Base-by-base conservation (phyloP, 1,140 invertebrate genomes). In the Trachymyrmex septentrionalis region DNA sequence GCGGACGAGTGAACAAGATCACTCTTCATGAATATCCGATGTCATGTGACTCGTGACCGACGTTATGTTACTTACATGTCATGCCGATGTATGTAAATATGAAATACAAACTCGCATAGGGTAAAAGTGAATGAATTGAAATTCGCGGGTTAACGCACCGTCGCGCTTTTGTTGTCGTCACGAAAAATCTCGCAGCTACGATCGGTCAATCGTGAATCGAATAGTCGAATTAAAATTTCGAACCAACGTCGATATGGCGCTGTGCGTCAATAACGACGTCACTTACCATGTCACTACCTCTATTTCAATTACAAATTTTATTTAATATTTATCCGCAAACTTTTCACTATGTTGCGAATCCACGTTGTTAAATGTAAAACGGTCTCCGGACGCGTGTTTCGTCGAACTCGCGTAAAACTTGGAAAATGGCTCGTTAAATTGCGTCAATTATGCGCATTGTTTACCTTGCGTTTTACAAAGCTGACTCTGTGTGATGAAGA, bases 301-400 rank as follows among this genome's bases (percentile, higher is more conserved):
- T 61, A 84, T 75, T 73, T 84, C 69, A 84, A 84, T 84, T 84
- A 84, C 80, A 84, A 73, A 84, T 75, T 84, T 84, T 50, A 73
- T 84, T 75, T 69, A 75, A 84, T 75, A 84, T 84, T 73, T 73
- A 75, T 61, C 14, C 69, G 38, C 38, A 6, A 59, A 73, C 69
- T 61, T 84, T 84, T 75, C n/a, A 34, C 24, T 19, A 4, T 12
- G 24, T 53, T n/a, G 24, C 19, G 5, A 3, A 24, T 19, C 34
- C 34, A 34, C 38, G 30, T 61, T 72, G 66, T 67, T 48, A 73
- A 72, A 82, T 82, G 19, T 50, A 34, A 67, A 67, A 80, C 24
- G 55, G 38, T 48, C 24, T 48, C 30, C 0, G 34, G 16, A 10
- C 27, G 16, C n/a, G n/a, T 82, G 67, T 72, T 82, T 59, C 67